Conservation (phyloP, 2,797 vertebrate species). For the Oreochromis grahami region DNA sequence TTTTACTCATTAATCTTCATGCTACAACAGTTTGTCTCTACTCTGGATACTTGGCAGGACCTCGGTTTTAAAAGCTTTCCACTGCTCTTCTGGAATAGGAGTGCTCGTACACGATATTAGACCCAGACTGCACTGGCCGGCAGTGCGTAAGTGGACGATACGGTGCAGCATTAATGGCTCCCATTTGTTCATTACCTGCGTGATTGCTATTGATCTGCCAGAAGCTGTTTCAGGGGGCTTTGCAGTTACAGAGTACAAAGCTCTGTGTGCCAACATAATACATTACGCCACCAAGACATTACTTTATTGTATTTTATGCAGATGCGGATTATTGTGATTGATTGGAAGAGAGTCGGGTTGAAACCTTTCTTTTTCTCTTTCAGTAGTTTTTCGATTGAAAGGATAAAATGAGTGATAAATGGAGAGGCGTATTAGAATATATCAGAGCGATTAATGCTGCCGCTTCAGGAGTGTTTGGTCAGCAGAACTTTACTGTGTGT, state of each 20-base stretch:
- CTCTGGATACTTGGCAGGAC: neutral
- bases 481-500: constrained; percentile 23
- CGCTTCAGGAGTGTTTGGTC: constrained; percentile 13
- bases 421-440: constrained; percentile 12
- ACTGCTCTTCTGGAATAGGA: neutral
- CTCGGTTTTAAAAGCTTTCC: neutral
- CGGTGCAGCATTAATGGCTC: constrained; percentile 6
- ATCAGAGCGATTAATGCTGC: constrained; percentile 23
- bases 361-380: constrained; percentile 16
- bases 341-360: constrained; percentile 11
- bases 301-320: constrained; percentile 9
- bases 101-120: neutral
- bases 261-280: neutral
- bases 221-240: neutral
- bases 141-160: constrained; percentile 1
- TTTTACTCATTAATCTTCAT: neutral
- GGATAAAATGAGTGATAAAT: neutral
- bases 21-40: neutral
- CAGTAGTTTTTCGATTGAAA: constrained; percentile 31
- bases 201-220: constrained; percentile 54
- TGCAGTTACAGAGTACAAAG: neutral
- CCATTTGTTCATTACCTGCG: constrained; percentile 38
- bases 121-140: neutral
- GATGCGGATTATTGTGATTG: constrained; percentile 28
- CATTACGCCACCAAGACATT: neutral